Conservation (phyloP, 2,113 vertebrate genomes). For the Antigone vipio region DNA sequence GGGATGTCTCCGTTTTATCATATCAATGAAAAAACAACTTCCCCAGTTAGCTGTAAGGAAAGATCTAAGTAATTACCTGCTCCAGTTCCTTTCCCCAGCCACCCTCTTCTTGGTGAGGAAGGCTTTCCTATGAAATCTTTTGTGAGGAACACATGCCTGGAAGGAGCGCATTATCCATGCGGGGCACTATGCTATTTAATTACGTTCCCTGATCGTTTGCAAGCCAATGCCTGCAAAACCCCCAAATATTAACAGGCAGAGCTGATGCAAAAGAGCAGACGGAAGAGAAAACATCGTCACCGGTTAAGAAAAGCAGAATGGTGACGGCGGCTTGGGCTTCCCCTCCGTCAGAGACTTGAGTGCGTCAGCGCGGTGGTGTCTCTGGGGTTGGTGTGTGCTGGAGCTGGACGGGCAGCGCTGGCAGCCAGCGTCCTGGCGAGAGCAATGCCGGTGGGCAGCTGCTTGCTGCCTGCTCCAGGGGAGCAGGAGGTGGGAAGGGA, state of each 20-base stretch:
- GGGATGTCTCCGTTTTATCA: not conserved
- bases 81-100: not conserved
- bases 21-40: not conserved
- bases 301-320: not conserved
- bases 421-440: not conserved
- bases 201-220: not conserved
- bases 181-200: not conserved
- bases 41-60: not conserved
- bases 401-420: rapidly evolving
- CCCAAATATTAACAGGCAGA: not conserved
- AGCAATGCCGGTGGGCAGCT: not conserved
- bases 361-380: not conserved
- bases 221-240: not conserved
- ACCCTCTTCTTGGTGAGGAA: not conserved
- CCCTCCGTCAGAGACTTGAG: not conserved
- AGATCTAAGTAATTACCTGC: not conserved
- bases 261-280: not conserved
- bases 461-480: too few relatives aligned
- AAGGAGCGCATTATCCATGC: not conserved
- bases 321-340: not conserved
- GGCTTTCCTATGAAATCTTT: not conserved
- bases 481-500: not conserved
- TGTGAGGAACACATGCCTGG: not conserved
- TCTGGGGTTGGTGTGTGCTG: not conserved
- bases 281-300: not conserved